Evolutionary conservation across 2,113 vertebrate genomes (phyloP), one percentile per base, ranked within the genome.

Genomic region (Taurulus bubalis): DNA sequence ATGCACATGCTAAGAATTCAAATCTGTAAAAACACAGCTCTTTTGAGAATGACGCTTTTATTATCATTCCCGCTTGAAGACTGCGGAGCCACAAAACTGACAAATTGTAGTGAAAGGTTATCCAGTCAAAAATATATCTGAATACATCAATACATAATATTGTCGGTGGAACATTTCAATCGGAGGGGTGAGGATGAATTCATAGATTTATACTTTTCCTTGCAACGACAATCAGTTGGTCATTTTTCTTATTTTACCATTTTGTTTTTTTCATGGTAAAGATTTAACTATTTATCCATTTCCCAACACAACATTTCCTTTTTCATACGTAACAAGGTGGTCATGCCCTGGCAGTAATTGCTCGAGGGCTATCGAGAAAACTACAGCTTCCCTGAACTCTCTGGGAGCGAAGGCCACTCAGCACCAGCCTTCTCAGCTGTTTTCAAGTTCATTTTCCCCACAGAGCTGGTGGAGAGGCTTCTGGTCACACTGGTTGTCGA

Each of bases 1-100:
- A 80, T 68, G 18, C 76, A 26, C 79, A 73, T 60, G 74, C 28
- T 55, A 36, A 65, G 68, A 90, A 84, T 88, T 75, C 36, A 71
- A 85, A 86, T 79, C 53, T 53, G 45, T 22, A 53, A 71, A 51
- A n/a, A 80, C 34, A 56, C 6, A 1, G 63, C 65, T 80, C 58
- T 47, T 2, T 11, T 8, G 71, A 73, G 64, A 80, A 32, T 74
- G 26, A 6, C 7, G 66, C 9, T 24, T 68, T 55, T 67, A 78
- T 78, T 45, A 78, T 8, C 45, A 12, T 3, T 34, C 71, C 55
- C 22, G 1, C 3, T n/a, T 65, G 34, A 16, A 55, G 47, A 18
- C 20, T 32, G 18, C 55, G 58, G n/a, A 65, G 62, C 22, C 6
- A 20, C 10, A 15, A 40, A 24, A 42, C 64, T 77, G 36, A 58